Evolutionary conservation across 2,888 invertebrate species (phyloP), one percentile per base, ranked within the genome.

Genomic region (Cataglyphis rosenhaueri): DNA sequence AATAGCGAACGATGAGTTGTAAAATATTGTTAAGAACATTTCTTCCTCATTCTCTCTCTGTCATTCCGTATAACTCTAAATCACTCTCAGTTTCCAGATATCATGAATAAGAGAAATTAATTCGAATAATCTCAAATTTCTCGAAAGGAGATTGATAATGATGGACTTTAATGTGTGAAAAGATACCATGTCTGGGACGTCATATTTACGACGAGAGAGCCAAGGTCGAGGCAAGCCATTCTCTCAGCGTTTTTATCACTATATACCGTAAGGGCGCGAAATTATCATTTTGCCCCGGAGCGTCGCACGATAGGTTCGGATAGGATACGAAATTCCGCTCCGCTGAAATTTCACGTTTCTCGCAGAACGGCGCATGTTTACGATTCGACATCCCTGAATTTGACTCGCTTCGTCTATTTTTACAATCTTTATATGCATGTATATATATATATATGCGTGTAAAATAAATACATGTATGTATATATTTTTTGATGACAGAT

Each of bases 331-430:
- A 55, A 41, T 55, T 52, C 65, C 9, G 71, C 66, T 29, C 44
- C 21, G 61, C 9, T 66, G 12, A 81, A 74, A 73, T 35, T 71
- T 70, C 44, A 79, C n/a, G 62, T 52, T 66, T 62, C n/a, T n/a
- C 25, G 44, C 6, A 38, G 21, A 71, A 35, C 41, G 15, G 9
- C 52, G 21, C n/a, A 57, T 38, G 44, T 70, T 84, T 84, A 84
- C 55, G 82, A 86, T 82, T 48, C 79, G 35, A 66, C 68, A 78
- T 70, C 82, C 87, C 84, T 86, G 82, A 32, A 52, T 35, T 32
- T 6, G 32, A 52, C 55, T 57, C 44, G 21, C 62, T 59, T 68
- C 12, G 38, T n/a, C 71, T 85, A 87, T 87, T 87, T 82, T 82
- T 66, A 71, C 52, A 55, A 55, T 62, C 59, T 21, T 0, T 9